Percentiles rank a stretch among this genome's conserved stretches.
Conservation (phyloP, 2,888 invertebrate genomes). For the Xanthia icteritia region DNA sequence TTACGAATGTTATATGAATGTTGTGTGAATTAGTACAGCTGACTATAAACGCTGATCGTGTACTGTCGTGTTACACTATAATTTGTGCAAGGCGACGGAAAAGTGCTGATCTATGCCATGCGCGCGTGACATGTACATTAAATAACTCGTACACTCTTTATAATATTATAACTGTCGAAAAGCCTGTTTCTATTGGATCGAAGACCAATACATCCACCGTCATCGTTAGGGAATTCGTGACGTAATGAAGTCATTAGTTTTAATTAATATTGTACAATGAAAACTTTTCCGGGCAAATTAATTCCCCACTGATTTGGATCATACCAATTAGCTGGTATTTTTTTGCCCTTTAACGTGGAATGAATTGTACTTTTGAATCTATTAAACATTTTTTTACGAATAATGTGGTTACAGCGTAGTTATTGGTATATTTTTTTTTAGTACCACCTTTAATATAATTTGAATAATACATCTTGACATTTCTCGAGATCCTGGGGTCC, state of each 20-base stretch:
- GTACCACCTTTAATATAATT: neutral
- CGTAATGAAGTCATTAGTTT: slow-evolving; percentile 15
- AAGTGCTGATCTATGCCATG: too few relatives aligned
- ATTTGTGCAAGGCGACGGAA: too few relatives aligned
- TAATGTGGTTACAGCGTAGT: neutral
- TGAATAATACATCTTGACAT: neutral
- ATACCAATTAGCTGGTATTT: slow-evolving; percentile 21
- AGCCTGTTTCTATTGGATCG: neutral
- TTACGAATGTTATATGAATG: too few relatives aligned
- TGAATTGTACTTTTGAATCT: neutral
- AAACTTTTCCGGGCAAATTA: slow-evolving; percentile 41
- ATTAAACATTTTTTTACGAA: too few relatives aligned
- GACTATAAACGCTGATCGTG: too few relatives aligned
- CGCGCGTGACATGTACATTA: too few relatives aligned
- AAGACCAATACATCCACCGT: neutral
- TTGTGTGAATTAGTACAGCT: too few relatives aligned
- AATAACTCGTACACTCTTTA: too few relatives aligned
- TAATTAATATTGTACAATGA: slow-evolving; percentile 37
- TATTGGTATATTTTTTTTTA: too few relatives aligned
- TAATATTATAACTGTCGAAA: too few relatives aligned
- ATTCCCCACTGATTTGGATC: slow-evolving; percentile 44
- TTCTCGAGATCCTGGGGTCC: too few relatives aligned
- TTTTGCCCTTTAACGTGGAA: neutral
- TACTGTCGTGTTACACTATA: too few relatives aligned
- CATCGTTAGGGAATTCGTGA: slow-evolving; percentile 1